Percentiles rank a stretch among this genome's conserved stretches.
phyloP scores from a whole-genome alignment of 2,888 invertebrate genomes.

The Euplexia lucipara region DNA sequence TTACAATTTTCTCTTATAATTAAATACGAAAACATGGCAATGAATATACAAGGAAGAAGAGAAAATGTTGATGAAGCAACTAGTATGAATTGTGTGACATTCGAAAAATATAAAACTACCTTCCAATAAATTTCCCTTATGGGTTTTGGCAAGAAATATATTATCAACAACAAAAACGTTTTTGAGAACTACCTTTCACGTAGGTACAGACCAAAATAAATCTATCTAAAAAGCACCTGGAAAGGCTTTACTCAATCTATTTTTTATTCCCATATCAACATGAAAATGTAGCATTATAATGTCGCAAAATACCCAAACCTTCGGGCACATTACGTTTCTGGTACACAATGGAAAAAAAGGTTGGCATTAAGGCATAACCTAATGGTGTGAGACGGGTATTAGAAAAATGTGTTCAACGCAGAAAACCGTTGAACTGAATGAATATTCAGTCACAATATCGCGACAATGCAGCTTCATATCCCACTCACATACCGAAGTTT shows the following conservation, averaged over 20 bases:
- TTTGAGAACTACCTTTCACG: slow-evolving; percentile 2
- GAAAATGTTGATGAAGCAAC: too few species aligned
- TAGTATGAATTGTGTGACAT: too few species aligned
- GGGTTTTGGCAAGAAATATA: not conserved
- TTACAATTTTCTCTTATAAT: too few species aligned
- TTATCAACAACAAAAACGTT: not conserved
- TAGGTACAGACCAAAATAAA: slow-evolving; percentile 42
- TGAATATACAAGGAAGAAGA: too few species aligned
- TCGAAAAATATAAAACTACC: not conserved
- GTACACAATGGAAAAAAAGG: slow-evolving; percentile 65
- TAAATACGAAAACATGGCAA: too few species aligned
- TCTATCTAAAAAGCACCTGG: slow-evolving; percentile 31
- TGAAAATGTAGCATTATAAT: slow-evolving; percentile 60
- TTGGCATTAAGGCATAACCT: slow-evolving; percentile 73
- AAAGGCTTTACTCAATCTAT: slow-evolving; percentile 32
- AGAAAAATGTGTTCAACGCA: slow-evolving; percentile 73
- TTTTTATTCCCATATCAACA: slow-evolving; percentile 54
- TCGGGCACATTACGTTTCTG: slow-evolving; percentile 52
- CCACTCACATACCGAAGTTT: slow-evolving; percentile 12
- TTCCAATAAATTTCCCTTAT: not conserved
- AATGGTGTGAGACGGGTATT: slow-evolving; percentile 74
- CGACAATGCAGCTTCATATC: slow-evolving; percentile 47
- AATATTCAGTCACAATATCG: slow-evolving; percentile 61
- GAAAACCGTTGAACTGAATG: slow-evolving; percentile 67
- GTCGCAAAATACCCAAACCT: slow-evolving; percentile 58